Conservation (phyloP, 2,113 vertebrate species). For the Pseudorectes ferrugineus region DNA sequence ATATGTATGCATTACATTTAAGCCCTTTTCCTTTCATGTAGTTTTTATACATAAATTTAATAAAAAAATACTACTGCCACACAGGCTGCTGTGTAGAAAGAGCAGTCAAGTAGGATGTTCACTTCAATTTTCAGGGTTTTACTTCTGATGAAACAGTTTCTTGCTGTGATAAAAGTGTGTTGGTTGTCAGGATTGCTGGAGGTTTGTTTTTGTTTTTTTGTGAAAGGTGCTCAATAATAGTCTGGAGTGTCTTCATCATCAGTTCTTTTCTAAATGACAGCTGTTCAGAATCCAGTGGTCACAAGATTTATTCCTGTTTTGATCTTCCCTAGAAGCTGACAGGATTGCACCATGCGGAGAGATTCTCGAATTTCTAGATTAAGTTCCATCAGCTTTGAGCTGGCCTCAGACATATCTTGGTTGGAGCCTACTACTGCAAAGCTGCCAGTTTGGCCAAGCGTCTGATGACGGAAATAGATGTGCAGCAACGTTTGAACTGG, state of each 20-base stretch:
- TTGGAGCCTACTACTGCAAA: conserved; percentile 90
- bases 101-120: conserved; percentile 48
- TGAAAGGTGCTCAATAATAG: conserved; percentile 70
- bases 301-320: conserved; percentile 62
- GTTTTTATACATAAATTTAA: conserved; percentile 50
- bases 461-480: conserved; percentile 98
- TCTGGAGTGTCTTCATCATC: conserved; percentile 16
- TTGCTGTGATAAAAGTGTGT: conserved; percentile 28
- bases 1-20: conserved; percentile 57
- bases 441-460: conserved; percentile 92
- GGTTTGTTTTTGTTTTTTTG: not conserved
- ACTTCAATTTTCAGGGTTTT: not conserved
- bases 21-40: conserved; percentile 77
- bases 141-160: not conserved
- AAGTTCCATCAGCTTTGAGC: conserved; percentile 92
- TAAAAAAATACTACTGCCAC: conserved; percentile 49
- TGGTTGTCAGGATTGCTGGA: not conserved
- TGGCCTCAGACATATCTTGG: conserved; percentile 91
- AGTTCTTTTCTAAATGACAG: conserved; percentile 17
- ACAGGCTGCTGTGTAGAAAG: conserved; percentile 48
- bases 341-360: conserved; percentile 83
- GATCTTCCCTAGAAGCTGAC: conserved; percentile 72
- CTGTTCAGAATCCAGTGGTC: conserved; percentile 86
- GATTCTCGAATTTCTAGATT: conserved; percentile 96
- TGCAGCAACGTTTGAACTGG: conserved; percentile 91